Percentiles rank a stretch among this genome's conserved stretches.
Conservation (phyloP, 64 coral and sea anemone genomes). For the Montipora capricornis region DNA sequence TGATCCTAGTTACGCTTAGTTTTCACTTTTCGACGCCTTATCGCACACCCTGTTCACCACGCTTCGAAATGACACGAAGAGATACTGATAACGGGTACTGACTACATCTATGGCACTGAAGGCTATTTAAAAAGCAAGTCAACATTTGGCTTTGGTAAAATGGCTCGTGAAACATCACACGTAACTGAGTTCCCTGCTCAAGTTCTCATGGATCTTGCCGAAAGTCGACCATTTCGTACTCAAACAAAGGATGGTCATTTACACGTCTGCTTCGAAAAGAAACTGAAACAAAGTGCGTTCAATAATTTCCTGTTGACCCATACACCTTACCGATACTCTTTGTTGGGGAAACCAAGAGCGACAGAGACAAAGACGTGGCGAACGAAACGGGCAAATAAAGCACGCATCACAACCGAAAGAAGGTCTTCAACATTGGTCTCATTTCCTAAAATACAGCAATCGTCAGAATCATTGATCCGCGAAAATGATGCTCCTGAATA, state of each 20-base stretch:
- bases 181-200: constrained; percentile 27
- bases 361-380: not conserved
- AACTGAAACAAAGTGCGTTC: constrained; percentile 31
- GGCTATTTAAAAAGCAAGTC: not conserved
- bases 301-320: constrained; percentile 34
- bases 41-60: not conserved
- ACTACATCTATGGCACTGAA: not conserved
- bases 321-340: constrained; percentile 38
- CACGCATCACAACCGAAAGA: not conserved
- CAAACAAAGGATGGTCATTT: not conserved
- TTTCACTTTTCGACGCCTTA: not conserved
- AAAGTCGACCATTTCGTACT: constrained; percentile 11
- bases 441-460: constrained; percentile 13
- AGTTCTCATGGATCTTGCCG: constrained; percentile 15
- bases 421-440: not conserved
- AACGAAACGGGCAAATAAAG: not conserved
- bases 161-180: constrained; percentile 41
- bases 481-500: not conserved
- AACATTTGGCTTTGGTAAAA: not conserved
- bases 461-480: not conserved
- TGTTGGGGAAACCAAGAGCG: not conserved
- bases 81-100: not conserved
- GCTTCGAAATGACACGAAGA: not conserved
- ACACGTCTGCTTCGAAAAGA: constrained; percentile 48
- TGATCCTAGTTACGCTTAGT: constrained; percentile 14